Conservation (phyloP, 2,797 vertebrate genomes). For the Rachycentron canadum region DNA sequence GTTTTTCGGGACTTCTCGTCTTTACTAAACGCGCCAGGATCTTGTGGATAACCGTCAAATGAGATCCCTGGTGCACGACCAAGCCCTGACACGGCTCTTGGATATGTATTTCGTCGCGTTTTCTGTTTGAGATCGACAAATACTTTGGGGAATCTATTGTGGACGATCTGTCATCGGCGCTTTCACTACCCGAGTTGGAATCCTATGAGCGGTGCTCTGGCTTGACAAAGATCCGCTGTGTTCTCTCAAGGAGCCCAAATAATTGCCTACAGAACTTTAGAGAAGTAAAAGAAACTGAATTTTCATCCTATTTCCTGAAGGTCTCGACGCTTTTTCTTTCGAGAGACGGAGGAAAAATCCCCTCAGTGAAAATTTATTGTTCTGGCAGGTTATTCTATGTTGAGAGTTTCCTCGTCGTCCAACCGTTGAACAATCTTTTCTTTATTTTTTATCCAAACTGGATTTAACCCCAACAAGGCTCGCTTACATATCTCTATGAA, state of each 20-base stretch:
- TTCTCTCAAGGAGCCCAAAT: slow-evolving; percentile 49
- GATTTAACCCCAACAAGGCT: slow-evolving; percentile 72
- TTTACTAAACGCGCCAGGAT: slow-evolving; percentile 66
- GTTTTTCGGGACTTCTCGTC: slow-evolving; percentile 77
- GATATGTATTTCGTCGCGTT: slow-evolving; percentile 76
- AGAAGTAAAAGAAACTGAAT: slow-evolving; percentile 68
- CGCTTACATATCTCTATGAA: slow-evolving; percentile 46
- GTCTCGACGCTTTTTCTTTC: slow-evolving; percentile 66
- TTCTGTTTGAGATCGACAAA: slow-evolving; percentile 67
- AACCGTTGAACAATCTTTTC: slow-evolving; percentile 53
- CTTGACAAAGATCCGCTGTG: slow-evolving; percentile 75
- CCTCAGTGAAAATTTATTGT: slow-evolving; percentile 77
- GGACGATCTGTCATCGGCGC: slow-evolving; percentile 85
- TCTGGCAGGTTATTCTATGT: slow-evolving; percentile 70
- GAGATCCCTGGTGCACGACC: slow-evolving; percentile 19
- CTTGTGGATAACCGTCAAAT: slow-evolving; percentile 77
- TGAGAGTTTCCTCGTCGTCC: slow-evolving; percentile 41
- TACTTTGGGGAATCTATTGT: slow-evolving; percentile 84
- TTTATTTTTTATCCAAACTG: slow-evolving; percentile 49
- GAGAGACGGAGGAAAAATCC: slow-evolving; percentile 61
- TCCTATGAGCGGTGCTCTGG: slow-evolving; percentile 69
- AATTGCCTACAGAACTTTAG: slow-evolving; percentile 65
- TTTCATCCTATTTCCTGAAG: slow-evolving; percentile 44
- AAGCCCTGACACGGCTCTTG: slow-evolving; percentile 57
- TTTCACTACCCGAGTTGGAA: slow-evolving; percentile 75